Percentiles rank a stretch among this genome's conserved stretches.
These are phyloP conservation scores for Motacilla tschutschensis DNA, from an alignment of 2,113 vertebrate species.

Conservation along the genomic window DNA sequence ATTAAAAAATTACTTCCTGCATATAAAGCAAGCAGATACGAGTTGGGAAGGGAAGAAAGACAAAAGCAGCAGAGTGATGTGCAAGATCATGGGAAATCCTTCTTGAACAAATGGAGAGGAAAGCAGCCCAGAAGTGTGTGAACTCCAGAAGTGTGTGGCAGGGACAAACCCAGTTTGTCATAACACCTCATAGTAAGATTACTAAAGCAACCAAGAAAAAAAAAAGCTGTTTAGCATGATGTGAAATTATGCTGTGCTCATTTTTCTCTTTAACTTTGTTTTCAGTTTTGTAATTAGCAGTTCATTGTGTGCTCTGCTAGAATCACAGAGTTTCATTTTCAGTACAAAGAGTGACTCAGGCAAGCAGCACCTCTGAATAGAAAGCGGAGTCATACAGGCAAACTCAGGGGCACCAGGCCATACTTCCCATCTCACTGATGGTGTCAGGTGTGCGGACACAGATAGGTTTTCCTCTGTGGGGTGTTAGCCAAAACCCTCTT, in stretches of 20 bases:
- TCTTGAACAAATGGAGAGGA: background rate
- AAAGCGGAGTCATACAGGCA: background rate
- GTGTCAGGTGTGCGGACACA: background rate
- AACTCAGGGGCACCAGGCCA: background rate
- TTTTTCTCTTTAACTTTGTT: background rate
- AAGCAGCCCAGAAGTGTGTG: background rate
- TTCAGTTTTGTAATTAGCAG: background rate
- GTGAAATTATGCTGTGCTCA: background rate
- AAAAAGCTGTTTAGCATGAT: background rate
- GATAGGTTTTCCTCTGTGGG: background rate
- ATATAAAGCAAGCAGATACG: background rate
- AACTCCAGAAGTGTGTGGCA: background rate
- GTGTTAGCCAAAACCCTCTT: background rate
- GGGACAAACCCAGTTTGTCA: background rate
- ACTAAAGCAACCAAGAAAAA: background rate
- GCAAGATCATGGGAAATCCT: background rate
- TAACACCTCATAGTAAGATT: background rate
- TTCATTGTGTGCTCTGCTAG: background rate
- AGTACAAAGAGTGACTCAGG: background rate
- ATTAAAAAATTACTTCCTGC: background rate
- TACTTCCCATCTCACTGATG: background rate
- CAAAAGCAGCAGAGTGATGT: background rate
- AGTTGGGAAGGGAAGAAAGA: background rate
- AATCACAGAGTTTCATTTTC: background rate
- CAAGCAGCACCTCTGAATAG: background rate